Evolutionary conservation across 2,113 vertebrate genomes (phyloP).

Genomic region (Suncus etruscus): DNA sequence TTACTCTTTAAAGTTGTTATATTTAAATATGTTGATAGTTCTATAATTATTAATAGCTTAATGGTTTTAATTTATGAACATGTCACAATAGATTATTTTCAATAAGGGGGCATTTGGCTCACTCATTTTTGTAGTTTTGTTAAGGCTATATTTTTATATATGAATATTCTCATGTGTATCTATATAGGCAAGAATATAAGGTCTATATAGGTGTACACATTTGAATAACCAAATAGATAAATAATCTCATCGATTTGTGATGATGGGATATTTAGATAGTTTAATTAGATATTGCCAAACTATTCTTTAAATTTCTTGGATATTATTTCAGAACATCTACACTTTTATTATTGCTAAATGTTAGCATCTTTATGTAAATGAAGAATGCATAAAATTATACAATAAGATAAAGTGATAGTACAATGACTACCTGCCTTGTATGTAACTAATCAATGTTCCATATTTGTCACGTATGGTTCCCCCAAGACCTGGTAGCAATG

Average conservation of each 20-base stretch:
- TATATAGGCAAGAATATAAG: not conserved
- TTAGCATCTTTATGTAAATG: not conserved
- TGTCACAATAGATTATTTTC: not conserved
- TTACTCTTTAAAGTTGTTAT: not conserved
- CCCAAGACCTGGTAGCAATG: no score
- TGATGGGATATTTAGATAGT: not conserved
- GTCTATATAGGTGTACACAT: not conserved
- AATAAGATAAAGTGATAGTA: no score
- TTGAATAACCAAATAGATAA: no score
- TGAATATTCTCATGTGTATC: not conserved
- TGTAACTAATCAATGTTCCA: no score
- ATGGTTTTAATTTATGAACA: not conserved
- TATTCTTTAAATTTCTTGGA: not conserved
- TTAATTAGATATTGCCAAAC: not conserved
- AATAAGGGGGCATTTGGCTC: not conserved
- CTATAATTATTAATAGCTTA: not conserved
- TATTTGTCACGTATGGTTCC: no score
- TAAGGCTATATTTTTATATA: conserved; percentile 5
- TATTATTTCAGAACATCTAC: not conserved
- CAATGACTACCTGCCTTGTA: no score
- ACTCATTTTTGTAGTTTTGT: not conserved
- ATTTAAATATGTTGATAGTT: not conserved
- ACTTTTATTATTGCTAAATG: not conserved
- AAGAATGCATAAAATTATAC: not conserved
- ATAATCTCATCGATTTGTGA: not conserved